These are phyloP conservation scores for Lasioglossum lativentre DNA, from an alignment of 2,888 invertebrate genomes.

Conservation along the genomic window DNA sequence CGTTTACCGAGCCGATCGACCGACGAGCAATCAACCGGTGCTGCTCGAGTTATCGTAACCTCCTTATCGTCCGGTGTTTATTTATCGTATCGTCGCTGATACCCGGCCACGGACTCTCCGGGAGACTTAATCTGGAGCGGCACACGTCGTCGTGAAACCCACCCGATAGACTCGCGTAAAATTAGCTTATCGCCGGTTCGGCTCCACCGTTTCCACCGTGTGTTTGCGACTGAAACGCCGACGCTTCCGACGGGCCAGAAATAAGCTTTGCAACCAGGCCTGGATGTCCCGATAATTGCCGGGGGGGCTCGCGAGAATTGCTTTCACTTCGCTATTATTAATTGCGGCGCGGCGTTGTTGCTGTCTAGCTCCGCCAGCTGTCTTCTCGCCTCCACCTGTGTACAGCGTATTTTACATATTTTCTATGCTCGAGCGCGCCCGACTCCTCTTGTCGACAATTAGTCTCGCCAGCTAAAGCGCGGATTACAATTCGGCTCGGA, in stretches of 20 bases:
- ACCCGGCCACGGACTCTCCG: conserved; percentile 21
- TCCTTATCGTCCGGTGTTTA: conserved; percentile 46
- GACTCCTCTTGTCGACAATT: not conserved
- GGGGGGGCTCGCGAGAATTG: conserved; percentile 21
- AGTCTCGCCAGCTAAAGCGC: not conserved
- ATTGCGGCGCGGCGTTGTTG: not conserved
- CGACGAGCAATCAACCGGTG: conserved; percentile 33
- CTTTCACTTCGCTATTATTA: not conserved
- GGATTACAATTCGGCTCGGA: not conserved
- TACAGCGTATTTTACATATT: not conserved
- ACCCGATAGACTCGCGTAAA: conserved; percentile 42
- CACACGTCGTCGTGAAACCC: conserved; percentile 43
- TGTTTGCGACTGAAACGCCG: not conserved
- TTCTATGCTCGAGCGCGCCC: not conserved
- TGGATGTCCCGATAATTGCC: conserved; percentile 39
- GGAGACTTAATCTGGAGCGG: conserved; percentile 28
- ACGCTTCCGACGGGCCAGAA: conserved; percentile 41
- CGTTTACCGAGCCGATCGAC: conserved; percentile 25
- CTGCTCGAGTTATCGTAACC: conserved; percentile 39
- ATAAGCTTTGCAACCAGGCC: conserved; percentile 41
- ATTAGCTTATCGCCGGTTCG: conserved; percentile 50
- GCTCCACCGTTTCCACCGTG: conserved; percentile 17
- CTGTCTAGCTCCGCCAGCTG: not conserved
- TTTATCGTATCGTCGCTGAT: conserved; percentile 42
- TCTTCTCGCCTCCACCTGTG: not conserved